Percentiles rank a stretch among this genome's conserved stretches.
Conservation (phyloP, 53 echinoderm and acorn worm species). For the Mesocentrotus franciscanus region DNA sequence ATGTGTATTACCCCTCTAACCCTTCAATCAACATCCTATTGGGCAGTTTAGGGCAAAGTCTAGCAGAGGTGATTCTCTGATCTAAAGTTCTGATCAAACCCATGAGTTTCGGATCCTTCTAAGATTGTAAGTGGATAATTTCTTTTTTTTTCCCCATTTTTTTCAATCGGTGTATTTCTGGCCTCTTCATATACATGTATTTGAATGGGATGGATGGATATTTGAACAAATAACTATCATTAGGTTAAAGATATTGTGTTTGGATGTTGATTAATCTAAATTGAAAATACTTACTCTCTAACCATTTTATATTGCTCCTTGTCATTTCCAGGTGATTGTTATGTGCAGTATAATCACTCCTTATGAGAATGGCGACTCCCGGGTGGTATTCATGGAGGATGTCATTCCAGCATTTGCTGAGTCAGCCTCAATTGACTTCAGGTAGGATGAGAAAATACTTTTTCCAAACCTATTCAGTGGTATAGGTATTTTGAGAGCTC, state of each 20-base stretch:
- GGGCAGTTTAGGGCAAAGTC: too few species aligned
- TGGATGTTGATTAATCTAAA: too few species aligned
- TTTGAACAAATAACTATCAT: too few species aligned
- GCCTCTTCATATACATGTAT: too few species aligned
- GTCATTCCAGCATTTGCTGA: constrained; percentile 44
- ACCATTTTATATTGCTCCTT: neutral
- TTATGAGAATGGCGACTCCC: constrained; percentile 77
- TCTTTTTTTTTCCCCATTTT: too few species aligned
- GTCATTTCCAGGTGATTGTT: constrained; percentile 75
- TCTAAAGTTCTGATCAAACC: neutral
- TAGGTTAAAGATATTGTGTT: too few species aligned
- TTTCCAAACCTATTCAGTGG: neutral
- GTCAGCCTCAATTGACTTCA: constrained; percentile 37
- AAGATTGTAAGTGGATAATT: too few species aligned
- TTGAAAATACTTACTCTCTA: neutral
- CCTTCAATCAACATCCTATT: neutral
- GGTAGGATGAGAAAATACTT: neutral
- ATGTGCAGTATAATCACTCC: constrained; percentile 73
- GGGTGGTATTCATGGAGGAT: constrained; percentile 62
- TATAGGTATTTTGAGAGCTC: too few species aligned
- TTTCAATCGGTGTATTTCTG: neutral
- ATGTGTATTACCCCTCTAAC: neutral
- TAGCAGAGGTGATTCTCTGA: too few species aligned
- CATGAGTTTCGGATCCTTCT: too few species aligned
- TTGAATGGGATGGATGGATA: too few species aligned